Evolutionary conservation across 2,888 invertebrate genomes (phyloP).

Genomic region (Fabriciana adippe): DNA sequence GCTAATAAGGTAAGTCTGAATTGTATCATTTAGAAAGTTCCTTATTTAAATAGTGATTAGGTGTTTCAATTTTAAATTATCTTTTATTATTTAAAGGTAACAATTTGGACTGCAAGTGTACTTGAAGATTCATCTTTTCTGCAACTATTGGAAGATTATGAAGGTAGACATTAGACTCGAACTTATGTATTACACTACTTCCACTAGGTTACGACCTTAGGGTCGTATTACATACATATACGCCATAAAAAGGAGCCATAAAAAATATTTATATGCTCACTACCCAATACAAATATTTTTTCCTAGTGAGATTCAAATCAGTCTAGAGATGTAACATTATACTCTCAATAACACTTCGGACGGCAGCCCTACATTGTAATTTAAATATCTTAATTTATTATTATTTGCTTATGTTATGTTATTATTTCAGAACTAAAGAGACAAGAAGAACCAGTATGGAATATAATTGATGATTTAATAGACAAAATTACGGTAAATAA

Average conservation of each 20-base stretch:
- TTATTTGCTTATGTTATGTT: too few species aligned
- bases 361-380: too few species aligned
- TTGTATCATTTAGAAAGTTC: background rate
- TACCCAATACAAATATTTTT: too few species aligned
- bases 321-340: too few species aligned
- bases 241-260: too few species aligned
- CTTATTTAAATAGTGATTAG: background rate
- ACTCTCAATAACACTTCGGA: too few species aligned
- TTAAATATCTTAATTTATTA: too few species aligned
- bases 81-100: constrained; percentile 49
- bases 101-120: constrained; percentile 64
- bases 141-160: constrained; percentile 60
- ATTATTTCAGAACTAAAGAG: constrained; percentile 62
- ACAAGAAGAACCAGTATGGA: constrained; percentile 65
- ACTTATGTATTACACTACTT: too few species aligned
- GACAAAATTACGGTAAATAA: constrained; percentile 57
- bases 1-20: constrained; percentile 52
- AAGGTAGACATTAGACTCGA: constrained; percentile 49
- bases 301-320: too few species aligned
- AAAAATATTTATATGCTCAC: too few species aligned
- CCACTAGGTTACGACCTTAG: too few species aligned
- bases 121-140: constrained; percentile 57
- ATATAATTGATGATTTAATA: constrained; percentile 62
- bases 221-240: too few species aligned
- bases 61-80: background rate